Conservation (phyloP, 2,888 invertebrate species). For the Drosophila meridiana region DNA sequence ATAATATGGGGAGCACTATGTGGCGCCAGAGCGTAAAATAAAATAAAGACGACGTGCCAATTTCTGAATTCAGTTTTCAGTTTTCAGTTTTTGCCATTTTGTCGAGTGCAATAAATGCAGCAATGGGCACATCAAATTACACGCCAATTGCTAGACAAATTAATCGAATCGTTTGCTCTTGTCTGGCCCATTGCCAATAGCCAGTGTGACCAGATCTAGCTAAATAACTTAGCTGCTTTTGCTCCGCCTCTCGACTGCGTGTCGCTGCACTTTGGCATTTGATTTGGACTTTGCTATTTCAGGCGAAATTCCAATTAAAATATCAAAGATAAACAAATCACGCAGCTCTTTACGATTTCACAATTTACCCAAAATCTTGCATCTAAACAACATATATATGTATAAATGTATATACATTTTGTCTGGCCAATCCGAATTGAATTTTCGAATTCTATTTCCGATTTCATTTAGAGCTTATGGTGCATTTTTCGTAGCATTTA, state of each 20-base stretch:
- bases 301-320: slow-evolving; percentile 40
- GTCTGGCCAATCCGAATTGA: neutral
- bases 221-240: slow-evolving; percentile 1
- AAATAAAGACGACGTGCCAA: slow-evolving; percentile 41
- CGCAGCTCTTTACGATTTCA: slow-evolving; percentile 2
- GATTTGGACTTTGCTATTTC: slow-evolving; percentile 34
- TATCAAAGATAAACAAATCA: slow-evolving; percentile 40
- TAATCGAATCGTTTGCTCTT: slow-evolving; percentile 46
- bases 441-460: slow-evolving; percentile 8
- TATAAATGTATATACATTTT: neutral
- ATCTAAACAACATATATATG: neutral
- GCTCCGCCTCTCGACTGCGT: slow-evolving; percentile 4
- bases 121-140: slow-evolving; percentile 51
- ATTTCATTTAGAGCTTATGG: slow-evolving; percentile 31
- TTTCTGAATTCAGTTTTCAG: slow-evolving; percentile 23
- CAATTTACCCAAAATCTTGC: slow-evolving; percentile 42
- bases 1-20: slow-evolving; percentile 20
- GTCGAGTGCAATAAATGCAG: slow-evolving; percentile 13
- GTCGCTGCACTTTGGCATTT: slow-evolving; percentile 79
- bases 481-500: slow-evolving; percentile 23
- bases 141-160: slow-evolving; percentile 55
- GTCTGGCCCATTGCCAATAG: slow-evolving; percentile 46
- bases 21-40: slow-evolving; percentile 35
- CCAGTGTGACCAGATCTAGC: slow-evolving; percentile 34
- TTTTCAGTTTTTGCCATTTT: slow-evolving; percentile 31